phyloP scores from a whole-genome alignment of 1,140 invertebrate genomes.

The Drosophila gunungcola region DNA sequence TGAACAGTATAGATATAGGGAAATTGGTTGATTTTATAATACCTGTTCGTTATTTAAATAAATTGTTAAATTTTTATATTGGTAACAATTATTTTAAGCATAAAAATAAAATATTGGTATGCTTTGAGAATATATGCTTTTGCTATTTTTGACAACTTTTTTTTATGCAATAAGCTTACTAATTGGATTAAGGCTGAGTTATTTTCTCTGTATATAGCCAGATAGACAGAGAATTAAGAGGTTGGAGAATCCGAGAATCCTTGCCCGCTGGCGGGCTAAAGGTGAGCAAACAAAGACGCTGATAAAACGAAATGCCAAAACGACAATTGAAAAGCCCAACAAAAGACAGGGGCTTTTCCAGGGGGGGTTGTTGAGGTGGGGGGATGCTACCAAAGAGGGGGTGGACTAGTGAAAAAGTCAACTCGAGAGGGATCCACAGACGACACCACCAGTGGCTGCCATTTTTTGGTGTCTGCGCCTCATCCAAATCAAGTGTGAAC shows the following conservation, averaged over 20 bases:
- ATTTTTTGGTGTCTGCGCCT: constrained; percentile 66
- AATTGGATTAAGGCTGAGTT: constrained; percentile 4
- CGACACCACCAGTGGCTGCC: constrained; percentile 47
- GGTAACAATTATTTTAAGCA: too few species aligned
- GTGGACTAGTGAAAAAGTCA: constrained; percentile 69
- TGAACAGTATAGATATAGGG: too few species aligned
- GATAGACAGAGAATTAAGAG: neutral
- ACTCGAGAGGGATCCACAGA: constrained; percentile 54
- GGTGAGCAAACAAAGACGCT: constrained; percentile 77
- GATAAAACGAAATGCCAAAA: constrained; percentile 81
- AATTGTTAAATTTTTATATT: too few species aligned
- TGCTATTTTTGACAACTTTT: neutral
- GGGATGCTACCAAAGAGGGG: neutral
- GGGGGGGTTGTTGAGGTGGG: neutral
- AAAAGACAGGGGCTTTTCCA: constrained; percentile 48
- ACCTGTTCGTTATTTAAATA: too few species aligned
- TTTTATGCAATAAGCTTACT: neutral
- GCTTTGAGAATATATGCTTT: too few species aligned
- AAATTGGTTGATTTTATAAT: too few species aligned
- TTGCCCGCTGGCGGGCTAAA: constrained; percentile 54
- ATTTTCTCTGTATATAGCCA: constrained; percentile 13
- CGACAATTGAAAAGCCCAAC: constrained; percentile 79
- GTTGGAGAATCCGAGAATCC: constrained; percentile 23
- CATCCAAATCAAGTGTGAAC: constrained; percentile 76
- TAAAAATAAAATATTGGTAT: too few species aligned